A percentile compares a stretch with the other conserved stretches of the same genome.
These are phyloP conservation scores for Turdus rufiventris DNA, from an alignment of 2,113 vertebrate species.

Conservation along the genomic window DNA sequence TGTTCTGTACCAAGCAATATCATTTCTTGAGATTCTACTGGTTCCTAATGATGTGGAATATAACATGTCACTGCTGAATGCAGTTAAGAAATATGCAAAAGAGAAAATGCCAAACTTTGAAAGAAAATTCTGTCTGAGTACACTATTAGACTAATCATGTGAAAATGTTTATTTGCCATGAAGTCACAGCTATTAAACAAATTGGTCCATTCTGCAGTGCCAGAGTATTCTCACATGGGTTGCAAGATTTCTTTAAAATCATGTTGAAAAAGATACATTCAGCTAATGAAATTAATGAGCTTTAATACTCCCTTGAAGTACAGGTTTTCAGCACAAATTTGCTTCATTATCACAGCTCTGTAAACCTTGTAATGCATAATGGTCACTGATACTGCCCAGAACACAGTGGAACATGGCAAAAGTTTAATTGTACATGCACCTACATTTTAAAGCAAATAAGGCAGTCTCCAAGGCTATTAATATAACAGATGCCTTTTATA, in stretches of 20 bases:
- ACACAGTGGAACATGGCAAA: slow-evolving; percentile 43
- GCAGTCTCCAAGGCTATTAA: slow-evolving; percentile 45
- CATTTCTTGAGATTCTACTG: background rate
- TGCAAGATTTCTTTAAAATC: slow-evolving; percentile 25
- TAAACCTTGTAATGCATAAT: slow-evolving; percentile 42
- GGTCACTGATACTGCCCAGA: slow-evolving; percentile 44
- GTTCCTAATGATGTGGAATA: slow-evolving; percentile 23
- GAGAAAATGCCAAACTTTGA: background rate
- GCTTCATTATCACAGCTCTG: slow-evolving; percentile 56
- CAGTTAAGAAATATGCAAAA: background rate
- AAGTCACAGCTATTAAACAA: slow-evolving; percentile 48
- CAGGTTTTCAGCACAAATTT: slow-evolving; percentile 46
- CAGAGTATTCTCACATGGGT: background rate
- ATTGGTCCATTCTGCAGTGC: slow-evolving; percentile 19
- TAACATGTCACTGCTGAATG: background rate
- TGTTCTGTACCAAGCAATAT: background rate
- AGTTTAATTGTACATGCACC: slow-evolving; percentile 64
- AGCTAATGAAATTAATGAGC: slow-evolving; percentile 65
- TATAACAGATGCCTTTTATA: slow-evolving; percentile 50
- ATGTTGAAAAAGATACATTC: slow-evolving; percentile 27
- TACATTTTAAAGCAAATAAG: slow-evolving; percentile 66
- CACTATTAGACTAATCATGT: slow-evolving; percentile 33
- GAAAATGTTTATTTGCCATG: slow-evolving; percentile 56
- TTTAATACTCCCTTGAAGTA: slow-evolving; percentile 56
- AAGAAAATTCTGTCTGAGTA: background rate